Base-by-base conservation (phyloP, 2,113 vertebrate genomes). In the Nothobranchius kuhntae region DNA sequence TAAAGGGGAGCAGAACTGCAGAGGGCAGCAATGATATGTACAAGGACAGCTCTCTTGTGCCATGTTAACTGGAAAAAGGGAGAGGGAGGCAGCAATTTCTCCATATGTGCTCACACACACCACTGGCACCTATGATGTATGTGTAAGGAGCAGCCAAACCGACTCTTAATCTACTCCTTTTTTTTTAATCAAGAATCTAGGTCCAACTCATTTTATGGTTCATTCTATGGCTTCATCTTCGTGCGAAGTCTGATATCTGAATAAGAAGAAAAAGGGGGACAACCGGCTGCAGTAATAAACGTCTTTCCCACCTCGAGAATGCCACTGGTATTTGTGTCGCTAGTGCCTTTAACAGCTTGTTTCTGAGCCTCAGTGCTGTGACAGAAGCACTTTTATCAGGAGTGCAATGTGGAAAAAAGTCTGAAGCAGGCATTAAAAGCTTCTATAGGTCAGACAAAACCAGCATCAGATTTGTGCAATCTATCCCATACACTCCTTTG, bases 21-120 rank as follows among this genome's bases (percentile, higher is more conserved):
- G 89, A 90, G 87, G 88, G 91, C 88, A 88, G 91, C 88, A 89
- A 78, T 87, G 88, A 80, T 69, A 82, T 83, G 79, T 73, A 58
- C 68, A 88, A 82, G 65, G 65, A 78, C 77, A 75, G 45, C 81
- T 78, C 77, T 35, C 5, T 53, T 68, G 77, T 73, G 53, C 79
- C 63, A 44, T 63, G 64, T 75, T 82, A 75, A 83, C 77, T 70
- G 51, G 61, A 57, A 26, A 72, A 52, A 61, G 62, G 67, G 64
- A 56, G 61, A 21, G 24, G 54, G 40, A 73, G 65, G 68, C 63
- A 65, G 66, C 61, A 73, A n/a, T 80, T 76, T 51, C 53, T 55
- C 54, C 66, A 67, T 36, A 53, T 13, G 65, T 64, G 61, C 62
- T 82, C 60, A 30, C 70, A 77, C 53, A 30, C 36, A 13, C 47